A percentile compares a stretch with the other conserved stretches of the same genome.
These are phyloP conservation scores for Octonoba sinensis DNA, from an alignment of 2,888 invertebrate species.

Conservation along the genomic window DNA sequence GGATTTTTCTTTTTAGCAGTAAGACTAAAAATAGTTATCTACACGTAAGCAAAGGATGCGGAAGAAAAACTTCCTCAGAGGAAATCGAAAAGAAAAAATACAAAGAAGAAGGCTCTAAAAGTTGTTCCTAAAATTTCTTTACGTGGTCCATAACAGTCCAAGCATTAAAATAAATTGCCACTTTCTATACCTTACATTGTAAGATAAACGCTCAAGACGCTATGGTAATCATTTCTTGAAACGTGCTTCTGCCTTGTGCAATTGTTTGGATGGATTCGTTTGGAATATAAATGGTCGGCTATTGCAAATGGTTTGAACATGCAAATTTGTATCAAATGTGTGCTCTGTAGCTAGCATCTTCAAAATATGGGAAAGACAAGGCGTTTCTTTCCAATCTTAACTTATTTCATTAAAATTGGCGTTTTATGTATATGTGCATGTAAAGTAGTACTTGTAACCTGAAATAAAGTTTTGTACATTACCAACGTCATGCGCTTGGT, in stretches of 20 bases:
- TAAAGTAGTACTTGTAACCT: too few relatives aligned
- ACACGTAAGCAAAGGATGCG: too few relatives aligned
- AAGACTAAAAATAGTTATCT: too few relatives aligned
- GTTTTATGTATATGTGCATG: too few relatives aligned
- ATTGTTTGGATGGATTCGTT: constrained; percentile 35
- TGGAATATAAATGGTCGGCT: constrained; percentile 47
- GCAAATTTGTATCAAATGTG: constrained; percentile 28
- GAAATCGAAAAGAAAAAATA: constrained; percentile 6
- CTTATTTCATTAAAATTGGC: too few relatives aligned
- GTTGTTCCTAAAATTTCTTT: constrained; percentile 44
- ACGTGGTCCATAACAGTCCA: constrained; percentile 23
- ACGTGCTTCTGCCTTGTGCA: constrained; percentile 39
- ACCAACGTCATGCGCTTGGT: too few relatives aligned
- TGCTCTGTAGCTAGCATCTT: background rate
- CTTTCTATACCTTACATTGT: constrained; percentile 31
- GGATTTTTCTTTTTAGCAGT: too few relatives aligned
- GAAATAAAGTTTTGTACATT: too few relatives aligned
- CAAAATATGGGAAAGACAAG: background rate
- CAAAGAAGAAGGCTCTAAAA: background rate
- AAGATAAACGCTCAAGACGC: constrained; percentile 13
- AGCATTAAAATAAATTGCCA: constrained; percentile 45
- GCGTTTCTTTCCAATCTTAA: too few relatives aligned
- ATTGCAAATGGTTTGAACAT: constrained; percentile 48
- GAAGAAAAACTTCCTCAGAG: too few relatives aligned
- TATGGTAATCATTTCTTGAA: constrained; percentile 50